Conservation (phyloP, 2,113 vertebrate species). For the Malurus alboscapulatus region DNA sequence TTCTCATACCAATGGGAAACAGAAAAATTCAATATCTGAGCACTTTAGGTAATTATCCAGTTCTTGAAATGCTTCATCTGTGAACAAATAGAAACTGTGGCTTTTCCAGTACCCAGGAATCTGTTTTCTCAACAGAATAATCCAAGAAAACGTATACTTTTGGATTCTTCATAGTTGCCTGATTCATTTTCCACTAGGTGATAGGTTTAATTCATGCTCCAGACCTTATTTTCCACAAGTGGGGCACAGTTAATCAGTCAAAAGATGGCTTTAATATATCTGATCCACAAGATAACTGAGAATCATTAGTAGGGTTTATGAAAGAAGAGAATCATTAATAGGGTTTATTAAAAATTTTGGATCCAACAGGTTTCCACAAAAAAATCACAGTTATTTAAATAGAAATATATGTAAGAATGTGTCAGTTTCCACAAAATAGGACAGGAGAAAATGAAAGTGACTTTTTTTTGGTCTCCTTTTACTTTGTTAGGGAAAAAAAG, state of each 20-base stretch:
- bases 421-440: not conserved
- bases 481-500: not conserved
- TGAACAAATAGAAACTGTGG: not conserved
- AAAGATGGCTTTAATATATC: not conserved
- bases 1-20: not conserved
- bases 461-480: not conserved
- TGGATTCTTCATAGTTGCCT: not conserved
- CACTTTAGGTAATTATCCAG: not conserved
- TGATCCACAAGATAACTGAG: not conserved
- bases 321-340: not conserved
- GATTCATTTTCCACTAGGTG: not conserved
- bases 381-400: not conserved
- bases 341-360: not conserved
- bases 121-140: not conserved
- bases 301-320: not conserved
- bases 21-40: constrained; percentile 19
- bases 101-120: not conserved
- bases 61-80: not conserved
- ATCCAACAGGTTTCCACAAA: not conserved
- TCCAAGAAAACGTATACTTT: not conserved
- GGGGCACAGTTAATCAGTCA: not conserved
- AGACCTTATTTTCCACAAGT: not conserved
- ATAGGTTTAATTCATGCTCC: not conserved
- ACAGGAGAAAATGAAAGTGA: not conserved
- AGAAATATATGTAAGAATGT: not conserved